Evolutionary conservation across 2,113 vertebrate species (phyloP), one percentile per base, ranked within the genome.

Genomic region (Tupaia tana): DNA sequence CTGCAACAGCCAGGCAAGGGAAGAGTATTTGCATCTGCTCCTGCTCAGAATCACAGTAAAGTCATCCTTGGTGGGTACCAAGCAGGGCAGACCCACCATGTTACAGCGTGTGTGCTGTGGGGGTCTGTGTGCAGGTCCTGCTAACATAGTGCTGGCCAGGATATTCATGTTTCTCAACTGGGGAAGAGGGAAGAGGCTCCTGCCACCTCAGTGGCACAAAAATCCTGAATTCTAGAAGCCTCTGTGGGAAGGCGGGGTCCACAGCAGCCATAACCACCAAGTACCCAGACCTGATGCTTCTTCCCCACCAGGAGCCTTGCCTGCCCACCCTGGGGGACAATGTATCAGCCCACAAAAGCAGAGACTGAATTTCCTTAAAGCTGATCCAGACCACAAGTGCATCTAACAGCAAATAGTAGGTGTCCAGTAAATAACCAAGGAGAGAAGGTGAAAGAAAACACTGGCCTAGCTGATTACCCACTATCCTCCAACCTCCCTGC

Each of bases 11-110:
- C 31, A 52, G 34, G 34, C 75, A 2, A 15, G 52, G 52, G 19
- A 54, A 3, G 11, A 75, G 22, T 16, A 27, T 25, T 24, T 9
- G 13, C 3, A 18, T 54, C 22, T 25, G 20, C 9, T 20, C 29
- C 2, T 58, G 79, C 31, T 82, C 79, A 43, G n/a, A 82, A 31
- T 14, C n/a, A 75, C 43, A 20, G 9, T 12, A 14, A 43, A 34
- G 12, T 25, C 6, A 6, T 12, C 20, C 73, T n/a, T 3, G 15
- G n/a, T 4, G 1, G 7, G 22, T 20, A 61, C 3, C 2, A 24
- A n/a, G 19, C 19, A 8, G 22, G 43, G 22, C 22, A 75, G 64
- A 9, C 20, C 20, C 20, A 74, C 71, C 11, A 29, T 19, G 31
- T 43, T 31, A 34, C 34, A 74, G 34, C n/a, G 73, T 29, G 27